Base-by-base conservation (phyloP, 1,140 invertebrate species). In the Drosophila pandora region DNA sequence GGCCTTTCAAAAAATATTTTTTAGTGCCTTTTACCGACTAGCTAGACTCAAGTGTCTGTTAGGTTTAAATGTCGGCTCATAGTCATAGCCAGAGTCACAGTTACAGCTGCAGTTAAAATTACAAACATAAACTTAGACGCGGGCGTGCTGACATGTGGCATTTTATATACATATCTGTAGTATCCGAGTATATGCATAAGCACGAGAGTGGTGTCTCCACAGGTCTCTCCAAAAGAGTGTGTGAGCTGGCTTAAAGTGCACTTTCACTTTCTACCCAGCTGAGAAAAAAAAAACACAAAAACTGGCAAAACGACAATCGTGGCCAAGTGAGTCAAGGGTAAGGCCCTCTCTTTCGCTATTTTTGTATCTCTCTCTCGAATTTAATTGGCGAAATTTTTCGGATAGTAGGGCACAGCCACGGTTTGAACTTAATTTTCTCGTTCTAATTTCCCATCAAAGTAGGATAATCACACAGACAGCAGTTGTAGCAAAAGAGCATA, bases 241-340 rank as follows among this genome's bases (percentile, higher is more conserved):
- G 22, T 48, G 37, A 53, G 41, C 13, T 63, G 58, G 58, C 59
- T 53, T 63, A 56, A 81, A 79, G 70, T 76, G 68, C 79, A 88
- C 83, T 87, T 87, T 87, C 83, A 87, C 83, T 87, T 87, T 82
- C 78, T 57, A 55, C 57, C 21, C 59, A 59, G 57, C 57, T 47
- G 61, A 65, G 17, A 1, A 28, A 28, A 28, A 28, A 28, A 28
- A 28, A 28, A 60, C 62, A 77, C 61, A 76, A 72, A 85, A 88
- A 87, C 83, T 82, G 75, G 82, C 83, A 82, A 85, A 87, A 87
- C 83, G 65, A 72, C 82, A 87, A 78, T 79, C 70, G 76, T 79
- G 70, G 21, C 17, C 43, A 21, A 22, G 17, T 47, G 43, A 47
- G 43, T 23, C 43, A 47, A 23, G 43, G 43, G 43, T 47, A 47